Base-by-base conservation (phyloP, 2,888 invertebrate species). In the Pterostichus madidus region DNA sequence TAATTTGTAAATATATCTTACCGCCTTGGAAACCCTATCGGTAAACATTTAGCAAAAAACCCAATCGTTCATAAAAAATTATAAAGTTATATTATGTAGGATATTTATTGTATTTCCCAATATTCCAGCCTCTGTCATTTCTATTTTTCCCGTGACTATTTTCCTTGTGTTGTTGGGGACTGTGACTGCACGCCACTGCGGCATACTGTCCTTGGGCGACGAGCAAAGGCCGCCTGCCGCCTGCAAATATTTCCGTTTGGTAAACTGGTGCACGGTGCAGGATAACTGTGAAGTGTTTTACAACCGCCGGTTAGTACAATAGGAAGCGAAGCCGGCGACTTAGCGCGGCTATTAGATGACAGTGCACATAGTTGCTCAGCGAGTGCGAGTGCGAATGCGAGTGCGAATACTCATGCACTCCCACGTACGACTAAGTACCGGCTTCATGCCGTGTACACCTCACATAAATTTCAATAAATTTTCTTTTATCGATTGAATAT, bases 401-500 rank as follows among this genome's bases (percentile, higher is more conserved):
- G 31, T 49, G 46, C 49, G 24, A n/a, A n/a, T n/a, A n/a, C n/a
- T n/a, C 49, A 31, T 75, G 75, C 52, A 52, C 75, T 75, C 75
- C 75, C 75, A 75, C 75, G 75, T 75, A 31, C 32, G 35, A 11
- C 8, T 32, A 56, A 56, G 56, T 56, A 56, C 32, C 64, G 64
- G 64, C 64, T 64, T 49, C 49, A 49, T 44, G 75, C 49, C 75
- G 49, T 10, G 46, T 64, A n/a, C 17, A 44, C 44, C 73, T 73
- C 44, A 75, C 75, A 75, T 75, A 75, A 75, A 75, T 75, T 75
- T 75, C 75, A 75, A 75, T 75, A 75, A 75, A 75, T 75, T 75
- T 75, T 49, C 75, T 75, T 75, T 75, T 75, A 75, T 75, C 75
- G 75, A 75, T 75, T 75, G 75, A 75, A 75, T 75, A 75, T 75